Evolutionary conservation across 2,888 invertebrate species (phyloP).

Genomic region (Rhopalosiphum nymphaeae): DNA sequence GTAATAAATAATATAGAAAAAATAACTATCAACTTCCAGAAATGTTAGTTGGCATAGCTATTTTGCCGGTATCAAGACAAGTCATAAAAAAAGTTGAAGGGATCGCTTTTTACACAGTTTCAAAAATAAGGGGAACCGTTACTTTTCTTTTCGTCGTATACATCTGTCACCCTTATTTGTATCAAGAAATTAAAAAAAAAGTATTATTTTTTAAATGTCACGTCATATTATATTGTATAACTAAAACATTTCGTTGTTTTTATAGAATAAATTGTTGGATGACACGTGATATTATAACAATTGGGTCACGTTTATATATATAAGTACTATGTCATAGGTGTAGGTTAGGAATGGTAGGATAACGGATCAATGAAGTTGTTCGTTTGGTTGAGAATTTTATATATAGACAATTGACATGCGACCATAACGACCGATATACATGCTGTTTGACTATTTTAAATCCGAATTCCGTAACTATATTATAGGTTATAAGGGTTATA

Average conservation of each 20-base stretch:
- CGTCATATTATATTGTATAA: neutral
- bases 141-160: neutral
- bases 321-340: neutral
- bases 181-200: neutral
- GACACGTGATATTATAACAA: neutral
- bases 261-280: neutral
- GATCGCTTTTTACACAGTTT: neutral
- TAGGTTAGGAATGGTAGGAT: neutral
- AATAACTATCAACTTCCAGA: neutral
- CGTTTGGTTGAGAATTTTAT: neutral
- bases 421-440: neutral
- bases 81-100: neutral
- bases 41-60: neutral
- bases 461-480: neutral
- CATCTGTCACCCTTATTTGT: neutral
- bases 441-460: neutral
- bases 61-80: neutral
- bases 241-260: neutral
- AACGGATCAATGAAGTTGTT: neutral
- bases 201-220: neutral
- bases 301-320: slow-evolving; percentile 6
- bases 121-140: neutral
- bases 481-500: neutral
- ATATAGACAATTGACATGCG: slow-evolving; percentile 9
- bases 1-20: neutral